phyloP scores from a whole-genome alignment of 2,888 invertebrate species.

The Osmoderma eremita region DNA sequence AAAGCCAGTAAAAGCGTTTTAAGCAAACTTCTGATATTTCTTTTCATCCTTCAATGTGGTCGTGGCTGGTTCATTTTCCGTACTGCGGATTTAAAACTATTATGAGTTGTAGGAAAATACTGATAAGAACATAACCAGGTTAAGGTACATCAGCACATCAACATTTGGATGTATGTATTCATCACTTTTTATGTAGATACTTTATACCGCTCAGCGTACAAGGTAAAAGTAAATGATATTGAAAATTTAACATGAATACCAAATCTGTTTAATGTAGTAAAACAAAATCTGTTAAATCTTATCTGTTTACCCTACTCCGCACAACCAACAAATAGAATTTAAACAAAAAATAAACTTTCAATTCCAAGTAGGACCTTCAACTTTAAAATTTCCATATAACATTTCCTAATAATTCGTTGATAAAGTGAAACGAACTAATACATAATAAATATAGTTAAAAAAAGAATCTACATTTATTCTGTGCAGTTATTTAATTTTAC shows the following conservation, averaged over 20 bases:
- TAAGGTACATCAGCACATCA: not conserved
- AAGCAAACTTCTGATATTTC: constrained; percentile 59
- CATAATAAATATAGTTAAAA: too few relatives aligned
- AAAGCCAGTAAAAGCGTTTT: constrained; percentile 59
- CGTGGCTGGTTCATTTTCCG: constrained; percentile 28
- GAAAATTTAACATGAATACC: constrained; percentile 2
- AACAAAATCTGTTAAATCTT: too few relatives aligned
- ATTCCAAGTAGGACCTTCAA: too few relatives aligned
- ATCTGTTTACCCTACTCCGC: too few relatives aligned
- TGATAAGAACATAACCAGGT: constrained; percentile 37
- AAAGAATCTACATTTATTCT: too few relatives aligned
- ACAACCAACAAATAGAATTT: too few relatives aligned
- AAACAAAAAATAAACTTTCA: too few relatives aligned
- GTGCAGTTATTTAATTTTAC: not conserved
- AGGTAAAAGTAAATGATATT: constrained; percentile 19
- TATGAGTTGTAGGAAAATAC: constrained; percentile 12
- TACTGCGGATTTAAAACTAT: not conserved
- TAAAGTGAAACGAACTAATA: too few relatives aligned
- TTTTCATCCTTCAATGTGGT: constrained; percentile 54
- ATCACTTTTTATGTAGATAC: constrained; percentile 2
- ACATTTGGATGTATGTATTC: not conserved
- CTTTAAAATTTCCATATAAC: too few relatives aligned
- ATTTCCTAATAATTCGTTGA: too few relatives aligned
- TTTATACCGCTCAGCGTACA: constrained; percentile 12
- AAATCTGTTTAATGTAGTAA: too few relatives aligned